Conservation (phyloP, 2,113 vertebrate genomes). For the Ceyx melanurus region DNA sequence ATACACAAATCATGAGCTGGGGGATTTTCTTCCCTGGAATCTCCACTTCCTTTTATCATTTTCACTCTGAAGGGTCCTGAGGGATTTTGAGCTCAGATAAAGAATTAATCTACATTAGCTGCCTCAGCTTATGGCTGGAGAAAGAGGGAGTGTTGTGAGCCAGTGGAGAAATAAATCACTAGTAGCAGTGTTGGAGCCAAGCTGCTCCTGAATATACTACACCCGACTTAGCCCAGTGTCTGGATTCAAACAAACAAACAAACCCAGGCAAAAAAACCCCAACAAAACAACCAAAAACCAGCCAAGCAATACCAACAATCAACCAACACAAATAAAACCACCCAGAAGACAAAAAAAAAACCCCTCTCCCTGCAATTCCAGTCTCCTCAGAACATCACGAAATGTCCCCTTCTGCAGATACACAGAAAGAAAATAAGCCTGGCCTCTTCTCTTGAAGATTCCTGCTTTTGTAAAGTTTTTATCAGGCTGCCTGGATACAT, state of each 20-base stretch:
- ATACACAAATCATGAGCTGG: too few relatives aligned
- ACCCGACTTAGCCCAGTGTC: background rate
- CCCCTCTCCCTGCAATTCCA: background rate
- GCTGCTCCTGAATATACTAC: background rate
- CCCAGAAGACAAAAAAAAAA: background rate
- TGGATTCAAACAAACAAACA: background rate
- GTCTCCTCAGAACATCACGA: background rate
- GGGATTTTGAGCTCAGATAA: slow-evolving; percentile 9
- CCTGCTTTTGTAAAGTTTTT: background rate
- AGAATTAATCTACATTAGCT: slow-evolving; percentile 42
- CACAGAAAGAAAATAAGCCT: background rate
- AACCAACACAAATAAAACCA: background rate
- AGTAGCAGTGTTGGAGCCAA: background rate
- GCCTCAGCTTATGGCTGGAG: slow-evolving; percentile 23
- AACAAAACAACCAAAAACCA: background rate
- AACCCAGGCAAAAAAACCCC: too few relatives aligned
- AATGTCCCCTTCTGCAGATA: background rate
- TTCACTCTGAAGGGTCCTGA: too few relatives aligned
- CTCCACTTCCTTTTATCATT: too few relatives aligned
- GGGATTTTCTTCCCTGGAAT: too few relatives aligned
- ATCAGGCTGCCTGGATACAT: background rate
- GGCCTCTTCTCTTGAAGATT: background rate
- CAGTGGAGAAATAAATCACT: background rate
- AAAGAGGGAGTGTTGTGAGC: background rate
- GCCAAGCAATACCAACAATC: background rate